These are phyloP conservation scores for Orbicella faveolata DNA, from an alignment of 64 coral and sea anemone genomes.

Conservation along the genomic window DNA sequence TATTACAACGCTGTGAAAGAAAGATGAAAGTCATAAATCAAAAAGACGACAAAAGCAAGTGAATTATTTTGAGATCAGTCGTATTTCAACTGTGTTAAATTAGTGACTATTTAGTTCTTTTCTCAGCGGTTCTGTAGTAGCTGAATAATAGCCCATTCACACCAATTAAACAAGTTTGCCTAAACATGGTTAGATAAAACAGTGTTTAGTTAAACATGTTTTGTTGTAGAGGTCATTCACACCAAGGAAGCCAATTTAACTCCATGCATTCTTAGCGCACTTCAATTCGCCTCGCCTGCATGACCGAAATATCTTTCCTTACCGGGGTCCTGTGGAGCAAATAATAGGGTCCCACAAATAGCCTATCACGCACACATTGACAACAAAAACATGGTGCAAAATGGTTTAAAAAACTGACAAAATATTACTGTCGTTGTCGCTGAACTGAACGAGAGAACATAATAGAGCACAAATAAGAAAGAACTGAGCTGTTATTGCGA, in stretches of 20 bases:
- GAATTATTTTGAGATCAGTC: no score
- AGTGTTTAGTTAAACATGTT: constrained; percentile 5
- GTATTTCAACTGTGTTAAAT: no score
- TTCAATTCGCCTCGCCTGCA: constrained; percentile 6
- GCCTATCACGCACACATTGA: not conserved
- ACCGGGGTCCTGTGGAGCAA: constrained; percentile 9
- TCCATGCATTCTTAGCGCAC: constrained; percentile 18
- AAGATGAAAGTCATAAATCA: no score
- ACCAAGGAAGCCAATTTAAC: not conserved
- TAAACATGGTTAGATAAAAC: not conserved
- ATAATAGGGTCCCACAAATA: not conserved
- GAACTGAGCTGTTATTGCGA: not conserved
- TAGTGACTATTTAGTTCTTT: no score
- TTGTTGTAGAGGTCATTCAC: not conserved
- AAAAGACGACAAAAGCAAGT: no score
- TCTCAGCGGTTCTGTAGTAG: no score
- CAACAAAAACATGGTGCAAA: constrained; percentile 9
- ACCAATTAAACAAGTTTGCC: constrained; percentile 2
- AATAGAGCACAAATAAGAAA: not conserved
- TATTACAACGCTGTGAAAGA: no score
- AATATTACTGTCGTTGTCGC: not conserved
- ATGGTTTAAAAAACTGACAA: not conserved
- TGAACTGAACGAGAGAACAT: not conserved
- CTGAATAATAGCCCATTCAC: not conserved
- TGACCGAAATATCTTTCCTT: not conserved